A percentile compares a stretch with the other conserved stretches of the same genome.
These are phyloP conservation scores for Neodiprion pinetum DNA, from an alignment of 1,140 invertebrate genomes.

Conservation along the genomic window DNA sequence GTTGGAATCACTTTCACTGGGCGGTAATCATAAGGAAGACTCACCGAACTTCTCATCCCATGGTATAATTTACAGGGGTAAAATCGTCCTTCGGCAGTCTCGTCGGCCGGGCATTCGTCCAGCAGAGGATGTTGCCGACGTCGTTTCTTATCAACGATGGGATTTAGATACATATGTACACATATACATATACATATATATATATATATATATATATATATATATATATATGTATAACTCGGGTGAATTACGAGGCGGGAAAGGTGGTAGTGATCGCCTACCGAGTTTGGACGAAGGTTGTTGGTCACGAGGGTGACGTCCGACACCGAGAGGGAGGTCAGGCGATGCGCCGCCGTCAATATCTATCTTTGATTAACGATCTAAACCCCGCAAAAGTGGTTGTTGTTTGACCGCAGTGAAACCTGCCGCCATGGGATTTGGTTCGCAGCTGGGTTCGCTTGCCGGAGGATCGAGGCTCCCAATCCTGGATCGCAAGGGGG, in stretches of 20 bases:
- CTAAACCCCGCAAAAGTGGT: constrained; percentile 60
- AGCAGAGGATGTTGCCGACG: constrained; percentile 47
- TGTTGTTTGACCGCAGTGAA: constrained; percentile 27
- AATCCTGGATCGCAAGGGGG: neutral
- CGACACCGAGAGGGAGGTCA: constrained; percentile 43
- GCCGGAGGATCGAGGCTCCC: constrained; percentile 27
- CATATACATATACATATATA: too few species aligned
- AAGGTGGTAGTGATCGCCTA: constrained; percentile 43
- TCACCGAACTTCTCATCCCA: constrained; percentile 42
- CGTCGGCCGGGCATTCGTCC: constrained; percentile 36
- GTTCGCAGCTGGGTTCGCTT: constrained; percentile 16
- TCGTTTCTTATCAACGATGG: constrained; percentile 42
- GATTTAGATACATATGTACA: constrained; percentile 28
- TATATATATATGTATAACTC: too few species aligned
- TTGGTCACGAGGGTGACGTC: constrained; percentile 45
- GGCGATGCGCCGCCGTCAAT: constrained; percentile 62
- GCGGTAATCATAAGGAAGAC: neutral
- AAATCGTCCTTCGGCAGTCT: constrained; percentile 41
- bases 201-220: too few species aligned
- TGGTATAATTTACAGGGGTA: constrained; percentile 44
- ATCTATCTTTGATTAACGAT: constrained; percentile 55
- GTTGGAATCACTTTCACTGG: too few species aligned
- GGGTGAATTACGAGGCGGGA: constrained; percentile 45
- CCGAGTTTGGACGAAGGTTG: constrained; percentile 38
- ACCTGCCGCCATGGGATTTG: constrained; percentile 47